These are phyloP conservation scores for Helicoverpa armigera DNA, from an alignment of 1,140 invertebrate species.

Conservation along the genomic window DNA sequence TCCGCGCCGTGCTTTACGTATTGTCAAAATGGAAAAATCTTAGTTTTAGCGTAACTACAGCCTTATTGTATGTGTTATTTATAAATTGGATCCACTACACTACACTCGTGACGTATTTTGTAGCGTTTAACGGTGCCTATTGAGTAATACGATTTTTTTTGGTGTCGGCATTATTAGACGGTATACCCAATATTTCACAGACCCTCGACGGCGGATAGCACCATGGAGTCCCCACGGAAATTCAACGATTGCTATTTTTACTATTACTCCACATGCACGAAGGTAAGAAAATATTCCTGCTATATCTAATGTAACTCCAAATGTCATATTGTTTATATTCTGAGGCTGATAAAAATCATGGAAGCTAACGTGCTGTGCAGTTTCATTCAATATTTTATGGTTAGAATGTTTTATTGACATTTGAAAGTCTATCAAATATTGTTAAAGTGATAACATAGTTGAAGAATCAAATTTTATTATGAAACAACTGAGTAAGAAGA, in stretches of 20 bases:
- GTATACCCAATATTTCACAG: slow-evolving; percentile 63
- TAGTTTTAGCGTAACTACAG: slow-evolving; percentile 60
- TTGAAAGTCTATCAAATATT: background rate
- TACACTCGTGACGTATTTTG: slow-evolving; percentile 50
- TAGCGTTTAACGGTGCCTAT: slow-evolving; percentile 50
- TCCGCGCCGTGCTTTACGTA: slow-evolving; percentile 72
- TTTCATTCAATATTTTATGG: slow-evolving; percentile 32
- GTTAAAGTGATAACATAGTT: background rate
- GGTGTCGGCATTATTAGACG: slow-evolving; percentile 55
- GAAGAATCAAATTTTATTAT: slow-evolving; percentile 11
- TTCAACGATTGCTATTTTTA: slow-evolving; percentile 95
- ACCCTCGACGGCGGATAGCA: slow-evolving; percentile 71
- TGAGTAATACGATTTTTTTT: slow-evolving; percentile 48
- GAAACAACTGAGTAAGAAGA: slow-evolving; percentile 12
- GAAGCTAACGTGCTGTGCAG: slow-evolving; percentile 42
- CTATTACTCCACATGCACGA: slow-evolving; percentile 93
- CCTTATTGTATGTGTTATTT: slow-evolving; percentile 55
- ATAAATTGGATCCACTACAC: slow-evolving; percentile 38
- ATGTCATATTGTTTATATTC: slow-evolving; percentile 47
- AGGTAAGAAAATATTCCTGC: slow-evolving; percentile 86
- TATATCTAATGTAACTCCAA: background rate
- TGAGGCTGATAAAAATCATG: slow-evolving; percentile 44
- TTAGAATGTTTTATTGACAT: slow-evolving; percentile 31
- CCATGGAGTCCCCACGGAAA: slow-evolving; percentile 88
- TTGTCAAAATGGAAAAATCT: slow-evolving; percentile 79